Base-by-base conservation (phyloP, 2,888 invertebrate genomes). In the Drosophila differens region DNA sequence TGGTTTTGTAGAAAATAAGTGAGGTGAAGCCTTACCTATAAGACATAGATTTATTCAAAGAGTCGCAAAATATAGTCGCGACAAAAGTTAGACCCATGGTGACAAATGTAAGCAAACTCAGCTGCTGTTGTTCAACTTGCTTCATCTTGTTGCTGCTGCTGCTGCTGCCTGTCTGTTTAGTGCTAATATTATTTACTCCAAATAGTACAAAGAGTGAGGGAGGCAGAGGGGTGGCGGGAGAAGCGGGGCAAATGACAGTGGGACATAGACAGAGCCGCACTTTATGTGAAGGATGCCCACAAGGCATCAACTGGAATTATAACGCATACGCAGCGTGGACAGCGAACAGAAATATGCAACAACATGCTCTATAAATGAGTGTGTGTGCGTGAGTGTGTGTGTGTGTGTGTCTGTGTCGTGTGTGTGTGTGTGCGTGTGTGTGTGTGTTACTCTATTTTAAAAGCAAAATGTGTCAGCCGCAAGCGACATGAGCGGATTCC, bases 221-320 rank as follows among this genome's bases (percentile, higher is more conserved):
- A 7, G 14, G 41, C 14, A 28, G 9, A n/a, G 28, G 25, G 10
- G 33, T 0, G 32, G 28, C 0, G 37, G 3, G 0, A 4, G 25
- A 2, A 22, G 22, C n/a, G 22, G 32, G 44, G 22, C 66, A 71
- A 59, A 70, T 77, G 77, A 74, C 74, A 78, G 74, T 76, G 82
- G 76, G 75, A 70, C 83, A 76, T 41, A 82, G 87, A 81, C 79
- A 75, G 77, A 88, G 72, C 80, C 82, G 83, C 88, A 88, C 82
- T 85, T 86, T 88, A 86, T 88, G 88, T 61, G 85, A 85, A 88
- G 79, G 85, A 82, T 68, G 83, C 82, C 88, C 85, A 59, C 62
- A 77, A 76, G 81, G 85, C 88, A 85, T 88, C 85, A 86, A 85
- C 75, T 70, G 69, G 71, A 79, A 83, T 83, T 86, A 86, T 88